Base-by-base conservation (phyloP, 2,113 vertebrate species). In the Gracilinanus agilis region DNA sequence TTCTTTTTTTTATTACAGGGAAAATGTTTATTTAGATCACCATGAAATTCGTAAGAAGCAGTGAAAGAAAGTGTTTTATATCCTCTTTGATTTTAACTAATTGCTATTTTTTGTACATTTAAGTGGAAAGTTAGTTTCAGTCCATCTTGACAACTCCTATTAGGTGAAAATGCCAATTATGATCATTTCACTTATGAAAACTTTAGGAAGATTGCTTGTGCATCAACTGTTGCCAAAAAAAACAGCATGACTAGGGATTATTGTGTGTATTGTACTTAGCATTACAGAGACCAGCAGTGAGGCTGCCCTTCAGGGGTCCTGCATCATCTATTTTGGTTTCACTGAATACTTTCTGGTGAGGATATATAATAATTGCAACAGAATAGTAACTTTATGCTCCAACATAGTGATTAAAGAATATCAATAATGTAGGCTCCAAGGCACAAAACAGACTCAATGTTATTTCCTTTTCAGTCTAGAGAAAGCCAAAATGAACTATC, bases 401-500 rank as follows among this genome's bases (percentile, higher is more conserved):
- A 9, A 89, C 88, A 40, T 94, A 96, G 96, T 94, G 58, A 88
- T 95, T 96, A 95, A 97, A 92, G 92, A 96, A 97, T 98, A 98
- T 98, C 97, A 97, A 93, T 98, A 96, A 97, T 96, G 92, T 92
- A 97, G 93, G 96, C 53, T 96, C 96, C 91, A 97, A 97, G 96
- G 97, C 56, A 97, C 92, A 97, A 94, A 95, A 34, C 92, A 98
- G 97, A 44, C 91, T 96, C 19, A 90, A 96, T 94, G 53, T 89
- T 95, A 95, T 95, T 97, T 98, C 96, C 96, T 97, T 98, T 98
- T 89, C 91, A 95, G 95, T 95, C 96, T 96, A 88, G 93, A 97
- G 96, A 97, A 98, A 98, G 95, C 90, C 97, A 97, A 97, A 98
- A 97, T 91, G 97, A 98, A 95, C 95, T 97, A 94, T 97, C 97